Conservation (phyloP, 2,113 vertebrate species). For the Leucosticte australis region DNA sequence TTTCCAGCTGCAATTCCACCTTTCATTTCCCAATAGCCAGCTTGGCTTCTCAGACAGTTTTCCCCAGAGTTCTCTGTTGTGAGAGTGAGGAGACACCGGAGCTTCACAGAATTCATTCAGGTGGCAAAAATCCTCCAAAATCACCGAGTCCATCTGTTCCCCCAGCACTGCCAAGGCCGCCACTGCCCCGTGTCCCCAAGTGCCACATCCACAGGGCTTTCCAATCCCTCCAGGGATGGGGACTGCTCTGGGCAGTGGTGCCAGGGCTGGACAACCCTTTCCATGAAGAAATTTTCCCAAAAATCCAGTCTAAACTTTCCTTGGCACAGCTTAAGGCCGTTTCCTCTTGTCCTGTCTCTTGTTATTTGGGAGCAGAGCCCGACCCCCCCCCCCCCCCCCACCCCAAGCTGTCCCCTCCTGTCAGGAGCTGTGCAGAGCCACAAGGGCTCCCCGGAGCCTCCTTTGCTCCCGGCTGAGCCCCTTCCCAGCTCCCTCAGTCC, state of each 20-base stretch:
- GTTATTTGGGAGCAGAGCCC: neutral
- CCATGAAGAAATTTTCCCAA: neutral
- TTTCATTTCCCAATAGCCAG: neutral
- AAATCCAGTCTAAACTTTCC: fast-evolving
- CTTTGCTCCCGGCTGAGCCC: neutral
- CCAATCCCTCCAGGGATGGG: neutral
- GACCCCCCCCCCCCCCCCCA: fast-evolving
- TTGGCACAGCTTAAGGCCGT: neutral
- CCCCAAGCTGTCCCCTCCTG: neutral
- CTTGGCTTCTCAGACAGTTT: neutral
- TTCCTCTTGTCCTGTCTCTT: neutral
- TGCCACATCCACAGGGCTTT: neutral
- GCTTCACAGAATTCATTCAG: neutral
- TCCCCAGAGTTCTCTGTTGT: fast-evolving
- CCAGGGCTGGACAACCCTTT: neutral
- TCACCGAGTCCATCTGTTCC: fast-evolving
- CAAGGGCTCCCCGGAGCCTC: neutral
- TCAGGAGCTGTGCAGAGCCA: neutral
- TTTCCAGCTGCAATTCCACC: neutral
- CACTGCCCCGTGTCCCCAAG: neutral
- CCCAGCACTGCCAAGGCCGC: neutral
- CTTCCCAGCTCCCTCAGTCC: neutral
- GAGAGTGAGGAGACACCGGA: fast-evolving
- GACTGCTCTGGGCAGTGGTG: neutral
- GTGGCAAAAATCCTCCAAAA: neutral